Conservation (phyloP, 1,140 invertebrate genomes). For the Zelostemma sp. region DNA sequence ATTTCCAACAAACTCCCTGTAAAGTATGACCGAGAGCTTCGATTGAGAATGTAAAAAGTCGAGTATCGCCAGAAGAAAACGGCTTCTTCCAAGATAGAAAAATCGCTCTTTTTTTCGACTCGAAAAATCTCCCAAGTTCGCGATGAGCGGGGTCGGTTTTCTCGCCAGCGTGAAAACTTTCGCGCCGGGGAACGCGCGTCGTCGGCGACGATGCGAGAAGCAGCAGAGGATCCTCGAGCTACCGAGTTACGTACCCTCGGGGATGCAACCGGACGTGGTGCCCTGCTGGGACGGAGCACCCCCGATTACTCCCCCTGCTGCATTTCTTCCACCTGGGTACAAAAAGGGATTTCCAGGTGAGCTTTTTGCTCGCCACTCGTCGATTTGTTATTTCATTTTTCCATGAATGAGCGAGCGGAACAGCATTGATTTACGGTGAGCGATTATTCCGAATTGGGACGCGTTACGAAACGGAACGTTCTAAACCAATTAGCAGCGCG, state of each 20-base stretch:
- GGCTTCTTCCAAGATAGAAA: no score
- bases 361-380: no score
- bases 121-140: neutral
- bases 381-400: no score
- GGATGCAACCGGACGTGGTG: conserved; percentile 71
- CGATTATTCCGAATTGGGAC: no score
- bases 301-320: conserved; percentile 78
- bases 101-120: conserved; percentile 11
- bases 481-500: no score
- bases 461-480: no score
- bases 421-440: no score
- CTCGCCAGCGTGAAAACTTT: conserved; percentile 76
- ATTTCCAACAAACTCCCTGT: no score
- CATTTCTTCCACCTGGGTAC: conserved; percentile 74
- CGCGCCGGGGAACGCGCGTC: conserved; percentile 73
- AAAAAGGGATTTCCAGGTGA: conserved; percentile 68
- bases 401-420: no score
- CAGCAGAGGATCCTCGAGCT: conserved; percentile 73
- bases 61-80: no score
- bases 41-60: no score
- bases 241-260: conserved; percentile 68
- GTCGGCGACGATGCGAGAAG: conserved; percentile 74
- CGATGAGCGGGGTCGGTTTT: conserved; percentile 75
- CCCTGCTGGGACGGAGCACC: conserved; percentile 72
- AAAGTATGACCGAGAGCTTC: no score